These are phyloP conservation scores for Slavum lentiscoides DNA, from an alignment of 2,888 invertebrate genomes.

Conservation along the genomic window DNA sequence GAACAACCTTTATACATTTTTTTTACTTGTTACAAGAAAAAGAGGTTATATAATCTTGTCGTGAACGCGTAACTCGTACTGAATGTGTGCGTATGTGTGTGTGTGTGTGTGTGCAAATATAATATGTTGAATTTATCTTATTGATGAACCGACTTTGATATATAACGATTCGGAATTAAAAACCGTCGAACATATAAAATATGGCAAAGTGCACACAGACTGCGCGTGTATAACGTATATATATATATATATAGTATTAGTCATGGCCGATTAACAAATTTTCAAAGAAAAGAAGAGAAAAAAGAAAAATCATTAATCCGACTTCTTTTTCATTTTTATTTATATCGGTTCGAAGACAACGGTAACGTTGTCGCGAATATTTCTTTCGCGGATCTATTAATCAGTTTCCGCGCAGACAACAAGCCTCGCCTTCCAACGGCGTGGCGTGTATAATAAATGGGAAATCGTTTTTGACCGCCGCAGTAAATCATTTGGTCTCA, in stretches of 20 bases:
- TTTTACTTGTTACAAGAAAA: too few species aligned
- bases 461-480: background rate
- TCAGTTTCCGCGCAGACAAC: conserved; percentile 7
- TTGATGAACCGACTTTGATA: too few species aligned
- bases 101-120: too few species aligned
- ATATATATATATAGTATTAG: too few species aligned
- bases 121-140: too few species aligned
- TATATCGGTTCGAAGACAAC: background rate
- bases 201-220: background rate
- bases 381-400: conserved; percentile 21
- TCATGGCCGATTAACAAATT: background rate
- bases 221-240: background rate
- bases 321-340: background rate
- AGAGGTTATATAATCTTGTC: too few species aligned
- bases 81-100: too few species aligned
- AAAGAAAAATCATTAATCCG: background rate
- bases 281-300: background rate
- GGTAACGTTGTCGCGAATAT: background rate
- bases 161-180: too few species aligned
- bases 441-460: background rate
- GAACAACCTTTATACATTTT: too few species aligned
- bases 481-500: conserved; percentile 16
- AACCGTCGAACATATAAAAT: too few species aligned
- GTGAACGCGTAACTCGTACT: too few species aligned
- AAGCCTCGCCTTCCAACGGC: background rate